Conservation (phyloP, 2,113 vertebrate species). For the Brachyistius frenatus region DNA sequence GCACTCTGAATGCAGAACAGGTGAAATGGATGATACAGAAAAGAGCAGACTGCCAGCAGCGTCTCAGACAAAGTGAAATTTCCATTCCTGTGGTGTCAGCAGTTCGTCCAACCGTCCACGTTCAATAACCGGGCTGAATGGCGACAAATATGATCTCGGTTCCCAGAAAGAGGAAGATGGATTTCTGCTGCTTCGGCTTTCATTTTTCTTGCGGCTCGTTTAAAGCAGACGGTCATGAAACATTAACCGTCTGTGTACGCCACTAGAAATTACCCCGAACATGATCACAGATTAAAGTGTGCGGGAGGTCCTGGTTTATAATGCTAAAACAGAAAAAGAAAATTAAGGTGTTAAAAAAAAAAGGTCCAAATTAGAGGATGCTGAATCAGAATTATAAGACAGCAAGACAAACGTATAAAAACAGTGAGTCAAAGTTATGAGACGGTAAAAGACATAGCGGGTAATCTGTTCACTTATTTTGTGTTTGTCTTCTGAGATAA, state of each 20-base stretch:
- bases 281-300: too few species aligned
- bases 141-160: neutral
- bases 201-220: neutral
- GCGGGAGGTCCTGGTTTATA: neutral
- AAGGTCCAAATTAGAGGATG: neutral
- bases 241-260: too few species aligned
- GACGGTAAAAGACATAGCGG: too few species aligned
- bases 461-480: too few species aligned
- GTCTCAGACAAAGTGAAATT: slow-evolving; percentile 57
- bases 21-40: slow-evolving; percentile 39
- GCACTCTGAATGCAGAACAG: slow-evolving; percentile 33
- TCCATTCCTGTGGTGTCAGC: slow-evolving; percentile 43
- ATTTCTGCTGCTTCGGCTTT: neutral
- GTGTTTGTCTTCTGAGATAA: too few species aligned
- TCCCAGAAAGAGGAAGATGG: neutral
- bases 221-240: neutral
- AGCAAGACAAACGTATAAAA: too few species aligned
- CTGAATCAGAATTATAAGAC: neutral
- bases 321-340: neutral
- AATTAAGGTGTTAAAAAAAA: neutral
- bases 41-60: slow-evolving; percentile 52
- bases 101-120: slow-evolving; percentile 13
- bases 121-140: slow-evolving; percentile 1
- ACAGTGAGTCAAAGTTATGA: too few species aligned
- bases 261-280: too few species aligned